phyloP scores from a whole-genome alignment of 23 tunicate genomes.

The Ciona savignyi region DNA sequence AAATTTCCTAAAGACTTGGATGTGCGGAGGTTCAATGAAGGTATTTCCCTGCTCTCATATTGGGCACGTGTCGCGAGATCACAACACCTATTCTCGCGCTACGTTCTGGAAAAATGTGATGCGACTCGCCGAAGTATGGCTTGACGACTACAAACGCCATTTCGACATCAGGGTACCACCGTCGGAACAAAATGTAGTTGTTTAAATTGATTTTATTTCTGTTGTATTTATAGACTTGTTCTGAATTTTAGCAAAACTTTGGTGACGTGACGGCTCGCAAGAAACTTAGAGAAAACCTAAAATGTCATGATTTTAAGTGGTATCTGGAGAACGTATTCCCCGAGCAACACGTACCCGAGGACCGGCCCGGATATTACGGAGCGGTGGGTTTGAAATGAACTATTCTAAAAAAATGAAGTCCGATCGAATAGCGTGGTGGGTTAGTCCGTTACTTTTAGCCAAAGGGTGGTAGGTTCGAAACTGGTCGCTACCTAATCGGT shows the following conservation, averaged over 20 bases:
- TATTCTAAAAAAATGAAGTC: too few species aligned
- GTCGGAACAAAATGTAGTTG: neutral
- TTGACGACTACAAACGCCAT: conserved; percentile 46
- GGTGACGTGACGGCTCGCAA: conserved; percentile 44
- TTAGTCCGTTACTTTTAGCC: too few species aligned
- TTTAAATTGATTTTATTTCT: too few species aligned
- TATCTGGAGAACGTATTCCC: conserved; percentile 64
- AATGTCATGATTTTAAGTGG: conserved; percentile 67
- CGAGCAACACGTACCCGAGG: conserved; percentile 50
- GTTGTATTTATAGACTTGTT: neutral
- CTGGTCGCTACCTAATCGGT: too few species aligned
- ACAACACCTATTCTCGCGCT: conserved; percentile 32
- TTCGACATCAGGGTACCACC: conserved; percentile 5
- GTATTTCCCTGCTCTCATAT: conserved; percentile 73
- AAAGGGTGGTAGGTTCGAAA: too few species aligned
- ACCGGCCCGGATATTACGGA: neutral
- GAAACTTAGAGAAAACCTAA: conserved; percentile 18
- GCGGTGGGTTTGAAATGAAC: too few species aligned
- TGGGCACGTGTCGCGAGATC: conserved; percentile 58
- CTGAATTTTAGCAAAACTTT: neutral
- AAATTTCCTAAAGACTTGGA: conserved; percentile 68
- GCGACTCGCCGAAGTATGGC: conserved; percentile 75
- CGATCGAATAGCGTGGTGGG: too few species aligned
- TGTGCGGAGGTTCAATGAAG: conserved; percentile 66
- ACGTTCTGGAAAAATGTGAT: conserved; percentile 10